Evolutionary conservation across 2,888 invertebrate species (phyloP).

Genomic region (Acleris emargana): DNA sequence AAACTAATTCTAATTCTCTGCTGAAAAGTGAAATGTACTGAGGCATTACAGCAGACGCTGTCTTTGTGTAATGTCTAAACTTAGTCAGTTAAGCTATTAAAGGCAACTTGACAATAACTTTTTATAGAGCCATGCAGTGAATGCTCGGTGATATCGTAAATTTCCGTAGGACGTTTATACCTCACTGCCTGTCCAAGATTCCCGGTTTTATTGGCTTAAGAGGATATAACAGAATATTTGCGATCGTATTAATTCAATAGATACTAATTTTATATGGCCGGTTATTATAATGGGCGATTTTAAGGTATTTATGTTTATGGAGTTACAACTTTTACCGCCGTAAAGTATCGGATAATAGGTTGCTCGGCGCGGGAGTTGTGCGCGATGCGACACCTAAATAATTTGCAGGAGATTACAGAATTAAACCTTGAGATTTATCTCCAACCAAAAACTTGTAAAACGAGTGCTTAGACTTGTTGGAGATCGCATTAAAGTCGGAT

Average conservation of each 20-base stretch:
- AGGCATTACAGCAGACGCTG: slow-evolving; percentile 12
- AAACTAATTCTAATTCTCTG: neutral
- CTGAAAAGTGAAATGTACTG: slow-evolving; percentile 9
- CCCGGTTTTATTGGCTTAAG: slow-evolving; percentile 50
- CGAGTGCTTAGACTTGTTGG: no score
- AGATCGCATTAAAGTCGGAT: neutral
- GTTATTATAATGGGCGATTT: slow-evolving; percentile 32
- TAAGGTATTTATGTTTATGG: slow-evolving; percentile 28
- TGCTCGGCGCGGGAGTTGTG: slow-evolving; percentile 1
- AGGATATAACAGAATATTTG: slow-evolving; percentile 48
- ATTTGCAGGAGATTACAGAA: neutral
- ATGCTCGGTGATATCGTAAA: slow-evolving; percentile 55
- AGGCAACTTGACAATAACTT: slow-evolving; percentile 48
- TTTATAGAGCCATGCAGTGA: slow-evolving; percentile 53
- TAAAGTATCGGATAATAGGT: slow-evolving; percentile 19
- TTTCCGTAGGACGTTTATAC: slow-evolving; percentile 51
- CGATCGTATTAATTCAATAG: slow-evolving; percentile 46
- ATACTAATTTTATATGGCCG: slow-evolving; percentile 38
- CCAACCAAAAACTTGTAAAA: neutral
- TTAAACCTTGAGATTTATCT: neutral
- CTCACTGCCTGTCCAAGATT: slow-evolving; percentile 46
- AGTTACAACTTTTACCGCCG: slow-evolving; percentile 23
- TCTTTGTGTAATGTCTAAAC: slow-evolving; percentile 46
- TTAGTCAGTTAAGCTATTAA: slow-evolving; percentile 44
- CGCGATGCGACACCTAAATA: neutral